Evolutionary conservation across 2,797 vertebrate genomes (phyloP).

Genomic region (Harpagifer antarcticus): DNA sequence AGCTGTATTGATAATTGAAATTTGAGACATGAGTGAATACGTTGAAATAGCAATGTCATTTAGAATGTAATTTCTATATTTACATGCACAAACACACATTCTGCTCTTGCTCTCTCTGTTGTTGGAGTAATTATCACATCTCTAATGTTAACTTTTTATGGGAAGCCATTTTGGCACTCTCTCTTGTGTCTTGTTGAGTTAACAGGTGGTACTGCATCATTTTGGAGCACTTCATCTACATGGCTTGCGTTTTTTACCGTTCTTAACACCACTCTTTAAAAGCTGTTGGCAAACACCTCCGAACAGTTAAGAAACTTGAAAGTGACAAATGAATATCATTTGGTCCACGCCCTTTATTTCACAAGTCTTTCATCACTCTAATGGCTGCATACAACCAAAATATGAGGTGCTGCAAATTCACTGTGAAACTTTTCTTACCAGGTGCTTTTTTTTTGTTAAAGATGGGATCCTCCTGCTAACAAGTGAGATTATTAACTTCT

Average conservation of each 20-base stretch:
- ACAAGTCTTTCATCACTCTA: conserved; percentile 59
- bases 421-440: conserved; percentile 58
- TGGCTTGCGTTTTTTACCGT: conserved; percentile 42
- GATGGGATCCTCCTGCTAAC: conserved; percentile 34
- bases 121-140: conserved; percentile 45
- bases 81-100: not conserved
- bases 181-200: conserved; percentile 37
- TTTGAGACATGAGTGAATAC: conserved; percentile 19
- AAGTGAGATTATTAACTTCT: conserved; percentile 36
- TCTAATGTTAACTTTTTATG: conserved; percentile 31
- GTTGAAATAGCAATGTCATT: conserved; percentile 11
- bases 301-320: conserved; percentile 47
- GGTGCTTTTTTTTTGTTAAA: conserved; percentile 43
- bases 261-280: conserved; percentile 55
- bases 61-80: not conserved
- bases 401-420: conserved; percentile 35
- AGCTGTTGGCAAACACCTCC: conserved; percentile 55
- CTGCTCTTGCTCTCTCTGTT: not conserved
- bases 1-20: conserved; percentile 47
- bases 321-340: conserved; percentile 68
- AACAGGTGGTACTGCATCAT: conserved; percentile 59
- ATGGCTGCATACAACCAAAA: conserved; percentile 54
- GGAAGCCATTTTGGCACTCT: conserved; percentile 38
- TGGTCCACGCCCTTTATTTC: conserved; percentile 50
- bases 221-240: conserved; percentile 40